phyloP scores from a whole-genome alignment of 2,797 vertebrate genomes.

The Lerista edwardsae region DNA sequence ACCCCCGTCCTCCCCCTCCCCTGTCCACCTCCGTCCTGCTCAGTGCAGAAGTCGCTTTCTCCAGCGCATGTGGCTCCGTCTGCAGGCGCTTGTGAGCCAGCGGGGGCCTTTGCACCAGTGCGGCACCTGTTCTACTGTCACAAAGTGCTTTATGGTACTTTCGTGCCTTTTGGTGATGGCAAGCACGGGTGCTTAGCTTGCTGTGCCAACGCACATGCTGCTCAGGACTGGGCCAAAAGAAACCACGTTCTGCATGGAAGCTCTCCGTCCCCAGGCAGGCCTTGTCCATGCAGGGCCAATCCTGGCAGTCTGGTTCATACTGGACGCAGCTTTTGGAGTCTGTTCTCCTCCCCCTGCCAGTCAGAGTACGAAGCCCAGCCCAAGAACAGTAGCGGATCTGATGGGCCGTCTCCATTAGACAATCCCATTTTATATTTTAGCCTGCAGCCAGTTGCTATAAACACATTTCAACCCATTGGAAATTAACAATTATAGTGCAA shows the following conservation, averaged over 20 bases:
- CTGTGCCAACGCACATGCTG: too few relatives aligned
- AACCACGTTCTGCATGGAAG: background rate
- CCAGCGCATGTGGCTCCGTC: too few relatives aligned
- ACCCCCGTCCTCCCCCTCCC: too few relatives aligned
- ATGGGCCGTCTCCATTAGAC: background rate
- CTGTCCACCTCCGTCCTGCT: too few relatives aligned
- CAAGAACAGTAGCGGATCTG: background rate
- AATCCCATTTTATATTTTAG: background rate
- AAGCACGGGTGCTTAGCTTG: too few relatives aligned
- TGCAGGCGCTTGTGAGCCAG: too few relatives aligned
- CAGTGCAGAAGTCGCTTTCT: too few relatives aligned
- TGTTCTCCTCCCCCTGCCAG: background rate
- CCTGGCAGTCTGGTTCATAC: background rate
- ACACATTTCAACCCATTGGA: background rate
- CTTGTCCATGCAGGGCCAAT: too few relatives aligned
- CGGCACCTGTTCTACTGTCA: too few relatives aligned
- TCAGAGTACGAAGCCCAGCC: background rate
- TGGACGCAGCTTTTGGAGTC: background rate
- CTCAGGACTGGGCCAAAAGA: background rate
- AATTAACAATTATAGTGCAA: slow-evolving; percentile 8
- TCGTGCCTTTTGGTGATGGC: too few relatives aligned
- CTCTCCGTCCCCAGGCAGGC: background rate
- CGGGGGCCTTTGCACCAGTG: too few relatives aligned
- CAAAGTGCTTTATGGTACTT: too few relatives aligned
- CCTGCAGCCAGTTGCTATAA: background rate